Conservation (phyloP, 2,888 invertebrate genomes). For the Alcis repandata region DNA sequence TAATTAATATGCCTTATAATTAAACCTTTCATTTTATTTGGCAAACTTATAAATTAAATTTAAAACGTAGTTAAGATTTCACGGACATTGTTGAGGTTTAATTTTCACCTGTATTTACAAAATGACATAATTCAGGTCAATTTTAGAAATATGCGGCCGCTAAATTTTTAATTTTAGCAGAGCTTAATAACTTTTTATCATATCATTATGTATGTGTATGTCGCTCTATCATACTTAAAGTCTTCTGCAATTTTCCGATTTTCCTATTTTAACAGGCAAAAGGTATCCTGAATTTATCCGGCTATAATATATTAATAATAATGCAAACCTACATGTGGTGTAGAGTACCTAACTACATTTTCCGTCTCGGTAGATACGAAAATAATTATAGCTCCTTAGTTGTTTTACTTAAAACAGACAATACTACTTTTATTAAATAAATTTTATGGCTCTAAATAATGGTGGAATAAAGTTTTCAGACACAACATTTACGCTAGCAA, state of each 20-base stretch:
- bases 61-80: constrained; percentile 3
- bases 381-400: too few species aligned
- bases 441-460: too few species aligned
- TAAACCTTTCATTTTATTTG: not conserved
- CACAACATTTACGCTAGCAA: too few species aligned
- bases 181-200: not conserved
- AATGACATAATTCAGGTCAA: constrained; percentile 31
- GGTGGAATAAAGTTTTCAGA: too few species aligned
- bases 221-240: not conserved
- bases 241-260: not conserved
- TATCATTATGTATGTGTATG: not conserved
- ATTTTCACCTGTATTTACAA: constrained; percentile 11
- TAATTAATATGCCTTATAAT: not conserved
- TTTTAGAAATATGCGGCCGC: constrained; percentile 2
- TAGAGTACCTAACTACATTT: too few species aligned
- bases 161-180: not conserved
- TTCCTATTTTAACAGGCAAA: too few species aligned
- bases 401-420: too few species aligned
- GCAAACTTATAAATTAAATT: not conserved
- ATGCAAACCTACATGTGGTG: too few species aligned
- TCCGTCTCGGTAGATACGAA: too few species aligned
- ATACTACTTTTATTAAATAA: too few species aligned
- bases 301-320: too few species aligned
- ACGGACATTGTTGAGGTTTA: constrained; percentile 17
- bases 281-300: too few species aligned